Base-by-base conservation (phyloP, 2,797 vertebrate species). In the Champsocephalus gunnari region DNA sequence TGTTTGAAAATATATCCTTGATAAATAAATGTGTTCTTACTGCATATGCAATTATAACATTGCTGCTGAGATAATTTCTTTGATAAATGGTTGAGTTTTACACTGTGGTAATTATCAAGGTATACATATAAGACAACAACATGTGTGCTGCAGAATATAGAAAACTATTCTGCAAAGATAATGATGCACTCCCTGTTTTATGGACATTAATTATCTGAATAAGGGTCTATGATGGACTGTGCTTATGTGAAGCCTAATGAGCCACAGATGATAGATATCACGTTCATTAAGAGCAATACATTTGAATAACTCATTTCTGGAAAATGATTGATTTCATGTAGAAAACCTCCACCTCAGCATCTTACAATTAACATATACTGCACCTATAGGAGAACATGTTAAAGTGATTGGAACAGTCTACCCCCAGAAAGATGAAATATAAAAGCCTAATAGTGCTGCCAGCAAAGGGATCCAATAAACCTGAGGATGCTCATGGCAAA, bases 261-360 rank as follows among this genome's bases (percentile, higher is more conserved):
- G 91, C 86, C 91, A 85, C 85, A 91, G 88, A 93, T 92, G 91
- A 92, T 92, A 89, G 84, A 92, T 93, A 89, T 79, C 73, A 62
- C 12, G 41, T 92, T 92, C 88, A 91, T 93, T 92, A 92, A 74
- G 84, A 77, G 81, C 78, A 75, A 86, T 78, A 71, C 81, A 60
- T 89, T 80, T 57, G 71, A 92, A 88, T 90, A 85, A 89, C 83
- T 91, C 5, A 10, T 70, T 79, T 90, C 87, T 65, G 58, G 75
- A 76, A 85, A 84, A 75, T 89, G 89, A 93, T 87, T 87, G 86
- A 92, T 91, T 87, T 82, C 9, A 0, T 71, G 59, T 12, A 8
- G 63, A 73, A 80, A 85, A 77, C 62, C 72, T 80, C 83, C 69
- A 83, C 78, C 84, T 88, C 65, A 49, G 82, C 84, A 76, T 79